phyloP scores from a whole-genome alignment of 2,113 vertebrate genomes.

The Antigone vipio region DNA sequence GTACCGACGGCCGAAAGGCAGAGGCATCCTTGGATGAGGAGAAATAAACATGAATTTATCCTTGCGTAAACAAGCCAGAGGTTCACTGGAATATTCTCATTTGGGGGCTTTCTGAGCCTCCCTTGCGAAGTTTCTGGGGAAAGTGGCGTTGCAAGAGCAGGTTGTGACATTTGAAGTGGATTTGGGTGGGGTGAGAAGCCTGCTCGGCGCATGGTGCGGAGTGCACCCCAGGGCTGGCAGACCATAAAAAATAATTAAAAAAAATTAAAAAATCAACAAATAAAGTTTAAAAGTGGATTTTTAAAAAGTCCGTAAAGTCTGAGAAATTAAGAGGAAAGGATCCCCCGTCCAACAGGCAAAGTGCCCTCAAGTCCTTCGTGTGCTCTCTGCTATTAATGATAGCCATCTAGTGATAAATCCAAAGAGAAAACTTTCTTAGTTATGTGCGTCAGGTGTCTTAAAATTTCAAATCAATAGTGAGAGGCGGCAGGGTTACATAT shows the following conservation, averaged over 20 bases:
- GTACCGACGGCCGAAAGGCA: not conserved
- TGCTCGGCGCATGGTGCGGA: too few relatives aligned
- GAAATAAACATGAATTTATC: not conserved
- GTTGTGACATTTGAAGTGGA: too few relatives aligned
- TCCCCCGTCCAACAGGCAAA: not conserved
- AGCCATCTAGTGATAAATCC: rapidly evolving
- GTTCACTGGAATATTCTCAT: not conserved
- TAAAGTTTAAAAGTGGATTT: not conserved
- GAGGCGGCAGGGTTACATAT: rapidly evolving
- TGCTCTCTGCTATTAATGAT: rapidly evolving
- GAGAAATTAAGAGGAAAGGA: not conserved
- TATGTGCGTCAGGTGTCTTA: not conserved
- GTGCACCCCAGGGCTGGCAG: not conserved
- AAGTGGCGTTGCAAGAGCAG: not conserved
- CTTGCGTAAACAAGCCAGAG: too few relatives aligned
- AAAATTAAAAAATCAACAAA: not conserved
- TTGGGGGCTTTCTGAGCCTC: not conserved
- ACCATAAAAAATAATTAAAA: too few relatives aligned
- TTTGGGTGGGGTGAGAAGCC: not conserved
- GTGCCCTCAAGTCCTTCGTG: not conserved
- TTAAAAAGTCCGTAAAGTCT: rapidly evolving
- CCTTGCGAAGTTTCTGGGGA: rapidly evolving
- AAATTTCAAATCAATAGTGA: not conserved
- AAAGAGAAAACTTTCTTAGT: not conserved
- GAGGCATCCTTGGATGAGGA: not conserved